These are phyloP conservation scores for Yoshiicerus persimilis DNA, from an alignment of 1,140 invertebrate species.

Conservation along the genomic window DNA sequence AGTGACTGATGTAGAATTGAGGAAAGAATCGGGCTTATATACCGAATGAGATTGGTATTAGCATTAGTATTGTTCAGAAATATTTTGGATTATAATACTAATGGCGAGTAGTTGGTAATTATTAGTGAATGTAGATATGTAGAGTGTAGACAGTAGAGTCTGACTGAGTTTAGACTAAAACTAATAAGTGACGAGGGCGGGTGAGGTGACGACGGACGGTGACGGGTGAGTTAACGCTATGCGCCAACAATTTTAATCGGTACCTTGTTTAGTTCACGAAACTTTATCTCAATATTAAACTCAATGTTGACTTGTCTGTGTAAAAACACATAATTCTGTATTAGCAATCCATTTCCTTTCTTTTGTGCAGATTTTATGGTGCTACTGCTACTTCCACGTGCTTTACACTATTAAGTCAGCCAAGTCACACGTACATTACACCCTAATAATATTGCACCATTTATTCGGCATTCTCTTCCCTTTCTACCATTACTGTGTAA, in stretches of 20 bases:
- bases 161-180: neutral
- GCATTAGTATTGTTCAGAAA: too few relatives aligned
- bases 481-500: neutral
- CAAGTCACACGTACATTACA: neutral
- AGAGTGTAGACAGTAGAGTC: too few relatives aligned
- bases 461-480: neutral
- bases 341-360: neutral
- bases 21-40: neutral
- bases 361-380: neutral
- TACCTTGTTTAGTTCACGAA: neutral
- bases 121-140: neutral
- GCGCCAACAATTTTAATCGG: neutral
- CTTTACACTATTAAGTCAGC: neutral
- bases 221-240: slow-evolving; percentile 5
- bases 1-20: neutral
- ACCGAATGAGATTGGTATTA: neutral
- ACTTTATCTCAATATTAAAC: too few relatives aligned
- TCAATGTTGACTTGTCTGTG: neutral
- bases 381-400: neutral
- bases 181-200: neutral
- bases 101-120: neutral
- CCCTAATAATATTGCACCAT: neutral
- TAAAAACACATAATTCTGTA: neutral
- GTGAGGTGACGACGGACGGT: slow-evolving; percentile 11
- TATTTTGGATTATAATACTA: neutral